Percentiles rank a stretch among this genome's conserved stretches.
These are phyloP conservation scores for Mamestra configurata DNA, from an alignment of 1,140 invertebrate genomes.

Conservation along the genomic window DNA sequence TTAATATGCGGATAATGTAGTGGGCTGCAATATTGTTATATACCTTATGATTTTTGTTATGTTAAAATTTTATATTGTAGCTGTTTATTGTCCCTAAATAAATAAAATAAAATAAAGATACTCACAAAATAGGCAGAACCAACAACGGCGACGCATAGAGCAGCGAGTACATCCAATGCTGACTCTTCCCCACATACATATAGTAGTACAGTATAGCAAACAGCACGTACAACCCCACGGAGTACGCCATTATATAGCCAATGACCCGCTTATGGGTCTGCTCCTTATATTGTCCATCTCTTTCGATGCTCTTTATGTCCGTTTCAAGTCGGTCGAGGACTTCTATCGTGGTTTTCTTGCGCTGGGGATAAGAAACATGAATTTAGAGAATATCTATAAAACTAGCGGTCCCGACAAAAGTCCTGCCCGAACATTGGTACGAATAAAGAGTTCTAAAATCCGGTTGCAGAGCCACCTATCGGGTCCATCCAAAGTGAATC, in stretches of 20 bases:
- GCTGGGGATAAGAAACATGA: conserved; percentile 85
- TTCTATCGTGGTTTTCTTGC: conserved; percentile 93
- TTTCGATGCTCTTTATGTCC: conserved; percentile 94
- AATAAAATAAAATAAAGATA: conserved; percentile 62
- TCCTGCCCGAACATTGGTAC: too few relatives aligned
- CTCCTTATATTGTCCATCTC: conserved; percentile 93
- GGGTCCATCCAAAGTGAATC: too few relatives aligned
- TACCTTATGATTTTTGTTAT: too few relatives aligned
- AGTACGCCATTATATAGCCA: conserved; percentile 93
- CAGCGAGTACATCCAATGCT: conserved; percentile 80
- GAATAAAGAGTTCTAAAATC: too few relatives aligned
- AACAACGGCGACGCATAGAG: conserved; percentile 92
- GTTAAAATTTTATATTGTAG: too few relatives aligned
- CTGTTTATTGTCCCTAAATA: not conserved
- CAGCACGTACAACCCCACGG: conserved; percentile 93
- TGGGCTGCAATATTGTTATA: too few relatives aligned
- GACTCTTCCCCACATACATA: conserved; percentile 88
- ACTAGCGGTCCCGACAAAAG: too few relatives aligned
- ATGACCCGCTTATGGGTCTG: conserved; percentile 93
- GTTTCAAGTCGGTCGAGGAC: conserved; percentile 93
- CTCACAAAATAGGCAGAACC: conserved; percentile 94
- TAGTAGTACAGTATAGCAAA: conserved; percentile 92
- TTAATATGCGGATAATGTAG: too few relatives aligned
- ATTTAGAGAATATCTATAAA: too few relatives aligned
- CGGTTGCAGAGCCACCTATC: too few relatives aligned